These are phyloP conservation scores for Tamias sibiricus DNA, from an alignment of 2,113 vertebrate species.

Conservation along the genomic window DNA sequence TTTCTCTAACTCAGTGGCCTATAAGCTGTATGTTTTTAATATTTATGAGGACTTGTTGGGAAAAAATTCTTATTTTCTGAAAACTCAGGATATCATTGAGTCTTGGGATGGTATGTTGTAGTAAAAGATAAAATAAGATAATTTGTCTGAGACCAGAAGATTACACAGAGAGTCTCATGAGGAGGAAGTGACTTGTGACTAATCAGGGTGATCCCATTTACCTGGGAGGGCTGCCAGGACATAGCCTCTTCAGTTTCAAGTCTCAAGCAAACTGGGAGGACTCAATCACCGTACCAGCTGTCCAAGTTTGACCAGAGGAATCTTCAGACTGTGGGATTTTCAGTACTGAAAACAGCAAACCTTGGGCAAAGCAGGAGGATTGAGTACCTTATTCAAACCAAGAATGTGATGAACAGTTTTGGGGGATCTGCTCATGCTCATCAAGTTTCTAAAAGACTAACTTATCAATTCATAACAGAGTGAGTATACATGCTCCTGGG, in stretches of 20 bases:
- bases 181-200: not conserved
- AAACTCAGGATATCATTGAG: conserved; percentile 1
- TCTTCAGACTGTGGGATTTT: not conserved
- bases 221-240: not conserved
- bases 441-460: not conserved
- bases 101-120: not conserved
- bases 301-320: not conserved
- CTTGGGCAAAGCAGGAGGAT: not conserved
- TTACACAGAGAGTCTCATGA: not conserved
- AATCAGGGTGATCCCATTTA: not conserved
- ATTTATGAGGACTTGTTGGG: not conserved
- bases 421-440: not conserved
- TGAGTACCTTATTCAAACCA: not conserved
- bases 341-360: not conserved
- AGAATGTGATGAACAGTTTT: not conserved
- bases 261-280: not conserved
- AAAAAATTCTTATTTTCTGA: conserved; percentile 17
- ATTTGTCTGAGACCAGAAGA: not conserved
- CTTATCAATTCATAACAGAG: not conserved
- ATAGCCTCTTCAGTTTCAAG: not conserved
- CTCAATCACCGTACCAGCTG: not conserved
- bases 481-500: not conserved
- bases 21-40: not conserved
- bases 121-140: not conserved
- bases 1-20: not conserved